Evolutionary conservation across 2,113 vertebrate genomes (phyloP).

Genomic region (Verasper variegatus): DNA sequence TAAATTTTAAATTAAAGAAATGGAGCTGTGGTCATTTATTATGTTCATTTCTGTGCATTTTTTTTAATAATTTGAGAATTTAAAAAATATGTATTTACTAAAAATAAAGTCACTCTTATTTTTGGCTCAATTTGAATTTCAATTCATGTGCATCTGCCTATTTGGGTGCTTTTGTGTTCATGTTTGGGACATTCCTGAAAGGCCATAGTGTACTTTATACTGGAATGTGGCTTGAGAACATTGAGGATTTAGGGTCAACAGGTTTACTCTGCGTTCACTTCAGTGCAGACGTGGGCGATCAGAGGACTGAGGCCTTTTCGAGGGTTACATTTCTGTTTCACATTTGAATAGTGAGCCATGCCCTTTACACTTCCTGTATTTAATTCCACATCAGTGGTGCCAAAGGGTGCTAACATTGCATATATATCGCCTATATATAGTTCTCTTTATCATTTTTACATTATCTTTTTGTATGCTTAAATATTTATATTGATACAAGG

Average conservation of each 20-base stretch:
- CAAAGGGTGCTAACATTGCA: background rate
- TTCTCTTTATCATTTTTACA: background rate
- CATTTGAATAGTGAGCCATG: background rate
- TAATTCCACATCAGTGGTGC: background rate
- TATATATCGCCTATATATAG: too few relatives aligned
- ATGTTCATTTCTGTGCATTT: background rate
- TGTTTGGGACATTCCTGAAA: background rate
- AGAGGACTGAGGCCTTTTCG: background rate
- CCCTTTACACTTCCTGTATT: slow-evolving; percentile 4
- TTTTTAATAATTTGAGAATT: background rate
- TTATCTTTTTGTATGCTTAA: background rate
- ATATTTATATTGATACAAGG: background rate
- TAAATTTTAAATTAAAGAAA: slow-evolving; percentile 74
- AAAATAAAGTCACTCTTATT: background rate
- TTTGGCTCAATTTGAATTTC: background rate
- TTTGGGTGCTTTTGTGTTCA: too few relatives aligned
- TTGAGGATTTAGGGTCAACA: background rate
- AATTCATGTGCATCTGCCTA: background rate
- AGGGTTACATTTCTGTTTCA: background rate
- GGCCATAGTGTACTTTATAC: background rate
- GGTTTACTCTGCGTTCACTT: background rate
- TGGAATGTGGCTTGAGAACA: background rate
- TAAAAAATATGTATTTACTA: background rate
- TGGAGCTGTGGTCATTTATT: slow-evolving; percentile 59
- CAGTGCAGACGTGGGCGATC: background rate